Evolutionary conservation across 2,113 vertebrate species (phyloP).

Genomic region (human): GRCh38 chr2:186297001-186297500

Average conservation of each 20-base stretch:
- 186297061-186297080: background rate
- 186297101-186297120: background rate
- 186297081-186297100: background rate
- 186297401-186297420: background rate
- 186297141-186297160: background rate
- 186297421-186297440: background rate
- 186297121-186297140: background rate
- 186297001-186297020: background rate
- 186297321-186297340: background rate
- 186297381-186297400: background rate
- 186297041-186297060: background rate
- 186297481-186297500: background rate
- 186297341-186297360: background rate
- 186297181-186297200: background rate
- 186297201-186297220: background rate
- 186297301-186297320: background rate
- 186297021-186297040: background rate
- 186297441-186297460: background rate
- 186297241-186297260: background rate
- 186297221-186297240: background rate
- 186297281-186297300: background rate
- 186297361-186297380: constrained; percentile 1
- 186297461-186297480: background rate
- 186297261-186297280: background rate
- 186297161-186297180: background rate